Evolutionary conservation across 1,140 invertebrate genomes (phyloP).

Genomic region (Macrotrachela quadricornifera): DNA sequence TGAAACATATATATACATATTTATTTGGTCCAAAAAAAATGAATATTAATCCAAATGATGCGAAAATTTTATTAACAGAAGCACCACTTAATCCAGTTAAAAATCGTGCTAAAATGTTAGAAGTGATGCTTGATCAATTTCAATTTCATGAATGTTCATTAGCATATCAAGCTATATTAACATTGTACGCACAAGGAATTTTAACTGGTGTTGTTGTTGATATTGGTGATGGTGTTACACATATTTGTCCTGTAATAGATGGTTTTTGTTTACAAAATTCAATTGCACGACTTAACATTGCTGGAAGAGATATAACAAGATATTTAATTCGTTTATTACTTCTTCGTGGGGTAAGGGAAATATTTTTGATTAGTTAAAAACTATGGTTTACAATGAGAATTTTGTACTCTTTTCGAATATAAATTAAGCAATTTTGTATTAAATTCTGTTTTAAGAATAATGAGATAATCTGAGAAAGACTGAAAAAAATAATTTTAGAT

Average conservation of each 20-base stretch:
- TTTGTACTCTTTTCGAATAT: too few species aligned
- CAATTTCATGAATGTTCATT: conserved; percentile 82
- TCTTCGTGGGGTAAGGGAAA: background rate
- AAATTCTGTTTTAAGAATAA: too few species aligned
- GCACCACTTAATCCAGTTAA: conserved; percentile 98
- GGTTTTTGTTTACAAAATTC: conserved; percentile 85
- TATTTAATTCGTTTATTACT: conserved; percentile 65
- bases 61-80: conserved; percentile 88
- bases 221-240: conserved; percentile 93
- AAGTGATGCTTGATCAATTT: conserved; percentile 99
- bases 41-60: conserved; percentile 75
- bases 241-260: conserved; percentile 97
- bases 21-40: conserved; percentile 85
- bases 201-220: conserved; percentile 95
- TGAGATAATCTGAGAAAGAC: too few species aligned
- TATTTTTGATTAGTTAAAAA: too few species aligned
- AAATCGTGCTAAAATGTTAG: conserved; percentile 95
- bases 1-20: conserved; percentile 98
- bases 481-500: too few species aligned
- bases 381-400: too few species aligned
- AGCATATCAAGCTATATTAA: conserved; percentile 80
- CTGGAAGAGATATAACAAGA: conserved; percentile 85
- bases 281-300: conserved; percentile 79
- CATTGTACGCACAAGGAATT: conserved; percentile 86
- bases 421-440: too few species aligned